Evolutionary conservation across 2,113 vertebrate genomes (phyloP).

Genomic region (Dolichotis patagonum): DNA sequence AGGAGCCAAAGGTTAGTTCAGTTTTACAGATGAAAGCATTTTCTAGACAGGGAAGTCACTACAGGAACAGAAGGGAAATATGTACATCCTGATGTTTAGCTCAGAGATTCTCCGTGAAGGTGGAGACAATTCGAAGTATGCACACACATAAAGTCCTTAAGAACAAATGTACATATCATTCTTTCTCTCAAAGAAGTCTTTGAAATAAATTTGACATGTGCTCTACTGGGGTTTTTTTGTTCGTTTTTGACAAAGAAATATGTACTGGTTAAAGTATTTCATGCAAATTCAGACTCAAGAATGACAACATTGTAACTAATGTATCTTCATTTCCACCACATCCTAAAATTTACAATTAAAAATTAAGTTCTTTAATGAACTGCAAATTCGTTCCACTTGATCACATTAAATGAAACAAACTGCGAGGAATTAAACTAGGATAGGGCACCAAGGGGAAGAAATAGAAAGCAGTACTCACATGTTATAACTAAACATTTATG

Average conservation of each 20-base stretch:
- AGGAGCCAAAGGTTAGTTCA: constrained; percentile 28
- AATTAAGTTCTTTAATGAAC: not conserved
- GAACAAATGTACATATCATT: not conserved
- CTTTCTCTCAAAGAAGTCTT: not conserved
- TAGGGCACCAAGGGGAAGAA: not conserved
- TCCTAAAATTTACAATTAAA: not conserved
- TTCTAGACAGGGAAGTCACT: constrained; percentile 11
- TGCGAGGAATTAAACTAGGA: not conserved
- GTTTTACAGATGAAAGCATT: constrained; percentile 39
- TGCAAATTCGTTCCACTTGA: not conserved
- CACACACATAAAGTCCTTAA: not conserved
- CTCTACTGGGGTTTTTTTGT: not conserved
- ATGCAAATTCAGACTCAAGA: not conserved
- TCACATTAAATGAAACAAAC: not conserved
- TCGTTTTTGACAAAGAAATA: not conserved
- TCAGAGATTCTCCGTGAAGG: constrained; percentile 3
- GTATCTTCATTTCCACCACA: not conserved
- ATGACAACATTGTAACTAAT: not conserved
- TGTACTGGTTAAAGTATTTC: not conserved
- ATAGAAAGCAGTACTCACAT: not conserved
- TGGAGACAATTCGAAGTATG: not conserved
- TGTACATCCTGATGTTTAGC: not conserved
- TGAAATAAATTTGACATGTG: constrained; percentile 12
- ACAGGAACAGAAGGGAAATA: not conserved
- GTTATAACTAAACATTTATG: not conserved